These are phyloP conservation scores for Drosophila ohnishii DNA, from an alignment of 1,140 invertebrate species.

Conservation along the genomic window DNA sequence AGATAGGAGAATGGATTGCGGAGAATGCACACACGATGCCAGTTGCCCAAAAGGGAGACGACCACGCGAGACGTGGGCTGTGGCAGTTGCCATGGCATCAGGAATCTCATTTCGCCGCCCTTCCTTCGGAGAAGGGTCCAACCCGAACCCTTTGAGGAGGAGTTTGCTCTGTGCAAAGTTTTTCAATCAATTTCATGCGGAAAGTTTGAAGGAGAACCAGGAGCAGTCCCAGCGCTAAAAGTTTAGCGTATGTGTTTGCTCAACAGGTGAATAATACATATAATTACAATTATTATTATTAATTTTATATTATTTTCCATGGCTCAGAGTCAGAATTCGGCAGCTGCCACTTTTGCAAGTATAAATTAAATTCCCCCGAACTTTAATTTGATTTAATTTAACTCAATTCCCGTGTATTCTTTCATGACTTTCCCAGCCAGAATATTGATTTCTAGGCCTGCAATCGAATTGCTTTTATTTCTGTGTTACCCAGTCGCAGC, in stretches of 20 bases:
- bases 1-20: constrained; percentile 3
- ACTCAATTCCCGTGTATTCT: not conserved
- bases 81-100: constrained; percentile 26
- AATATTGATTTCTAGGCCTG: constrained; percentile 16
- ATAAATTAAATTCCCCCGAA: too few species aligned
- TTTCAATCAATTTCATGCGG: constrained; percentile 71
- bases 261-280: constrained; percentile 40
- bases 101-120: constrained; percentile 31
- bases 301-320: not conserved
- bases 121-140: not conserved
- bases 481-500: constrained; percentile 32
- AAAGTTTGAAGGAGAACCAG: constrained; percentile 47
- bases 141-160: constrained; percentile 21
- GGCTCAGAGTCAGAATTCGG: not conserved
- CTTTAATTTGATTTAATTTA: constrained; percentile 6
- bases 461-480: constrained; percentile 8
- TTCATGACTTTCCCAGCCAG: not conserved
- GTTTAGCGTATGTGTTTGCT: constrained; percentile 37
- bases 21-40: constrained; percentile 19
- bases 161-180: constrained; percentile 45
- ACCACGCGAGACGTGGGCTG: not conserved
- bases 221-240: constrained; percentile 15
- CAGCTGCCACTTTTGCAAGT: not conserved
- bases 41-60: constrained; percentile 21
- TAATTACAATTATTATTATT: not conserved